These are phyloP conservation scores for Folsomia manolachei DNA, from an alignment of 2,888 invertebrate species.

Conservation along the genomic window DNA sequence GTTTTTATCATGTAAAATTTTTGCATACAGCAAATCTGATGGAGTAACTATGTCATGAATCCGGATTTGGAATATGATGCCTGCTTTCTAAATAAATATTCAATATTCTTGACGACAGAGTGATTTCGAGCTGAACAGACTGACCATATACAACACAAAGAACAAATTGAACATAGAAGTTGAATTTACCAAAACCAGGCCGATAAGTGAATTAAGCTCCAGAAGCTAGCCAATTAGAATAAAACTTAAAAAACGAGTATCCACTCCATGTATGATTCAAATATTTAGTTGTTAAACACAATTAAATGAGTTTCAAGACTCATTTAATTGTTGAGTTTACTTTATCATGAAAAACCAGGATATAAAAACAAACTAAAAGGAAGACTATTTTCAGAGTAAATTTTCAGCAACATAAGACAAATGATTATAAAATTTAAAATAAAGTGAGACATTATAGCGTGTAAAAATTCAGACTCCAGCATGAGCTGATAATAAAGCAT, in stretches of 20 bases:
- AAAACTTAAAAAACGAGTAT: not conserved
- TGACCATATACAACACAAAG: too few species aligned
- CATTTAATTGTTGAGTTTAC: too few species aligned
- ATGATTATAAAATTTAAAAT: too few species aligned
- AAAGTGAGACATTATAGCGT: too few species aligned
- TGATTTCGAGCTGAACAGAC: slow-evolving; percentile 16
- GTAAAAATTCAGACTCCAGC: not conserved
- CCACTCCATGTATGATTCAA: too few species aligned
- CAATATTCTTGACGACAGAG: slow-evolving; percentile 6
- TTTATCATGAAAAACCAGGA: too few species aligned
- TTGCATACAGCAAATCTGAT: not conserved
- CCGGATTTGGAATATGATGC: slow-evolving; percentile 43
- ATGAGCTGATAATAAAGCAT: not conserved
- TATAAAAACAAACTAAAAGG: too few species aligned
- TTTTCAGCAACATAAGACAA: too few species aligned
- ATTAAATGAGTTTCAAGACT: too few species aligned
- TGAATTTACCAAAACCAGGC: not conserved
- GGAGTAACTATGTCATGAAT: not conserved
- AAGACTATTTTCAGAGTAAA: too few species aligned
- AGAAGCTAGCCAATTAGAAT: not conserved
- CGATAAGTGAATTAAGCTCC: not conserved
- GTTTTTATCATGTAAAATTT: not conserved
- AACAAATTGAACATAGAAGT: not conserved
- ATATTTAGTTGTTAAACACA: too few species aligned
- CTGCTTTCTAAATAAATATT: too few species aligned